Evolutionary conservation across 2,113 vertebrate species (phyloP), one percentile per base, ranked within the genome.

Genomic region (Bubo blakistoni): DNA sequence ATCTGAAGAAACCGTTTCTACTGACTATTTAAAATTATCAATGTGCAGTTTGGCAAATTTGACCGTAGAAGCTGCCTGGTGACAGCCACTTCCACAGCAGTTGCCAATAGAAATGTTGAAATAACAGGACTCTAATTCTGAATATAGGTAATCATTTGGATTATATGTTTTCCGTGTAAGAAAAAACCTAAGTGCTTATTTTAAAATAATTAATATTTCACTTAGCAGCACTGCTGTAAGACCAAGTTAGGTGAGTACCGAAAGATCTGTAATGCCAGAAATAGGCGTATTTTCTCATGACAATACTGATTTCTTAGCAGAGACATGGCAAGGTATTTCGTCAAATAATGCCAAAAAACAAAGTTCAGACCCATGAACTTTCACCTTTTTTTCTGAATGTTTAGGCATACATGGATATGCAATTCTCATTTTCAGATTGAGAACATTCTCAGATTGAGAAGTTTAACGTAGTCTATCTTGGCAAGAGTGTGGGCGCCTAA

Each of bases 401-500:
- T 91, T 93, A 88, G 30, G 40, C 11, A 7, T 49, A 62, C 38
- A 16, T 3, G 3, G 74, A 92, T 86, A 88, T 13, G 32, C 22
- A 55, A 81, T 89, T 94, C 62, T 88, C 16, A 3, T 76, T 46
- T 25, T 77, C 51, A 25, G 12, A 66, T 80, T 10, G 7, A 26
- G 19, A 67, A 57, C 44, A 46, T 46, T 46, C 26, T 77, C 51
- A 25, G 12, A 66, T 80, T 10, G 9, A 26, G 16, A 67, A 57
- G 30, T 79, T 94, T 83, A 66, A 90, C 36, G 58, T 47, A 85
- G 58, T 91, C 69, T 73, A 46, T 84, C 42, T 74, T 67, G 54
- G 62, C 92, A 88, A 91, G 73, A 96, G 19, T 58, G 74, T 87
- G 95, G 51, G 81, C 21, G 19, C 7, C 94, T 95, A 92, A 95